These are phyloP conservation scores for Haplochromis burtoni DNA, from an alignment of 2,113 vertebrate genomes.

Conservation along the genomic window DNA sequence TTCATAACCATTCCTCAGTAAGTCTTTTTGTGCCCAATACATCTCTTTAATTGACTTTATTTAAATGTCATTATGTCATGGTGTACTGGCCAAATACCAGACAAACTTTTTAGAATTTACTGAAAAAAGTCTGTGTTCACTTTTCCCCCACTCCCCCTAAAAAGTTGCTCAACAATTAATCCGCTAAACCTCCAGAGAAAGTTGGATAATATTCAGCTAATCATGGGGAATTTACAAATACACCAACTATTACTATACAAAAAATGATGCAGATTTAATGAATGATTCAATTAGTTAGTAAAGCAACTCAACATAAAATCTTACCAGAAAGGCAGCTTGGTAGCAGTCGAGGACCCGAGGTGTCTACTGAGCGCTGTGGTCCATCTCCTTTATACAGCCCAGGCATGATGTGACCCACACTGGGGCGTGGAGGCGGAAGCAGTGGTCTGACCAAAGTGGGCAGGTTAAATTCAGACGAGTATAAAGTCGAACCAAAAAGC, in stretches of 20 bases:
- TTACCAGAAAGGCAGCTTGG: not conserved
- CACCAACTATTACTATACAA: not conserved
- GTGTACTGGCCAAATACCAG: not conserved
- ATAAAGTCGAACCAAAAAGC: not conserved
- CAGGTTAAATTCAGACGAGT: slow-evolving; percentile 2
- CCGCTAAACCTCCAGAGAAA: not conserved
- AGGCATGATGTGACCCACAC: not conserved
- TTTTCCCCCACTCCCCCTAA: not conserved
- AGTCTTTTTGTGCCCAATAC: not conserved
- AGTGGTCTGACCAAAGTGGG: slow-evolving; percentile 15
- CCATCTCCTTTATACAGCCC: slow-evolving; percentile 21
- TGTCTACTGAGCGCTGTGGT: not conserved
- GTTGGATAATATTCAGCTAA: not conserved
- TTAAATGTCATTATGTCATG: not conserved
- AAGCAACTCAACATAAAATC: not conserved
- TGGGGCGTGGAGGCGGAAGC: not conserved
- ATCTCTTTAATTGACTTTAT: not conserved
- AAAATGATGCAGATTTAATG: not conserved
- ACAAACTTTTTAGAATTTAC: not conserved
- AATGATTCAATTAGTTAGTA: not conserved
- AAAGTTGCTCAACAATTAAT: not conserved
- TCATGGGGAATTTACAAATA: not conserved
- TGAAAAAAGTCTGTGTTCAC: not conserved
- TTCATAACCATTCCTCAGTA: not conserved
- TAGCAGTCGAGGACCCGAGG: not conserved